Percentiles rank a stretch among this genome's conserved stretches.
Evolutionary conservation across 2,797 vertebrate genomes (phyloP).

Genomic region (Mustela erminea): DNA sequence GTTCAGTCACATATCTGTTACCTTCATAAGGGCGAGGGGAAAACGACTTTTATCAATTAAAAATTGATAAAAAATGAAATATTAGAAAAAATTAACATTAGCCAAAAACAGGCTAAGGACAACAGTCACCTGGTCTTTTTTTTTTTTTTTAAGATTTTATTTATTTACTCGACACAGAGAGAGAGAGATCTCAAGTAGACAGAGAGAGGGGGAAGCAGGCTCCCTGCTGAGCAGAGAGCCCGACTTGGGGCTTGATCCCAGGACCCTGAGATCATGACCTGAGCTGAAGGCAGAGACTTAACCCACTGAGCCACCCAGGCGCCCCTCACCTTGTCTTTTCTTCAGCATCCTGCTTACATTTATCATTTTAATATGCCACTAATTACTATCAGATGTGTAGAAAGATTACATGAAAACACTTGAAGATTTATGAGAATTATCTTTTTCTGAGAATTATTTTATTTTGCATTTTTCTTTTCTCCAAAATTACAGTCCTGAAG

Average conservation of each 20-base stretch:
- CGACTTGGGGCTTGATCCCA: too few species aligned
- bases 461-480: slow-evolving; percentile 53
- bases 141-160: not conserved
- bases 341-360: slow-evolving; percentile 40
- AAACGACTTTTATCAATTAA: not conserved
- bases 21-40: not conserved
- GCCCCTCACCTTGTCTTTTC: not conserved
- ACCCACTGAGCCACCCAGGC: too few species aligned
- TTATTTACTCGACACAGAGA: too few species aligned
- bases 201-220: too few species aligned
- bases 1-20: not conserved
- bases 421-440: slow-evolving; percentile 40
- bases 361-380: slow-evolving; percentile 6
- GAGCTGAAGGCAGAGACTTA: too few species aligned
- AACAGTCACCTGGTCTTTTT: not conserved
- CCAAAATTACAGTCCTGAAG: slow-evolving; percentile 48
- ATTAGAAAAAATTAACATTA: not conserved
- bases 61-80: not conserved
- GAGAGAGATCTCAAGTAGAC: too few species aligned
- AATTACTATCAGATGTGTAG: not conserved
- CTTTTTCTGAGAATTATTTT: not conserved
- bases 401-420: slow-evolving; percentile 31
- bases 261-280: too few species aligned
- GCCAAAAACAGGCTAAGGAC: not conserved
- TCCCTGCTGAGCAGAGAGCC: too few species aligned